Conservation (phyloP, 1,140 invertebrate genomes). For the Bicyclus anynana region DNA sequence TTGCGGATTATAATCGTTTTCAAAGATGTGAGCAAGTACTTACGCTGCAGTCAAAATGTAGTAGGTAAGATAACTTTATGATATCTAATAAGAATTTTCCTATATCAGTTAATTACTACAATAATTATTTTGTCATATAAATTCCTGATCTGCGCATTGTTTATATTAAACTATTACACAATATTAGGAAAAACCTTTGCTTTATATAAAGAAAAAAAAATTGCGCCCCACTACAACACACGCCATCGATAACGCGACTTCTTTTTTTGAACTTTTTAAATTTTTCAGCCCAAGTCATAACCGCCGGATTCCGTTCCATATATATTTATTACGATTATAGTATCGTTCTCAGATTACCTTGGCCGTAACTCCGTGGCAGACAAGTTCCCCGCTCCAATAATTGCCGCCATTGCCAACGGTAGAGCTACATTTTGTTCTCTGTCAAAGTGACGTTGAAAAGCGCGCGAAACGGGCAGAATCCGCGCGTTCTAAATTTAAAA, state of each 20-base stretch:
- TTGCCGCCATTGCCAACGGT: slow-evolving; percentile 41
- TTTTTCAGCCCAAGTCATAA: slow-evolving; percentile 6
- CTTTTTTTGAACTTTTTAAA: slow-evolving; percentile 3
- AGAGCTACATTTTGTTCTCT: slow-evolving; percentile 34
- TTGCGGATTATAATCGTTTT: too few species aligned
- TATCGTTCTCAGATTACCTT: slow-evolving; percentile 47
- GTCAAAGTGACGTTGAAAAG: slow-evolving; percentile 64
- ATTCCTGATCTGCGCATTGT: background rate
- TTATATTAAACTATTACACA: slow-evolving; percentile 13
- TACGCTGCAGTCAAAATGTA: too few species aligned
- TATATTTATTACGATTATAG: slow-evolving; percentile 33
- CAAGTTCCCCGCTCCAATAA: slow-evolving; percentile 47
- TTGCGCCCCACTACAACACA: slow-evolving; percentile 1
- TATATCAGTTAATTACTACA: background rate
- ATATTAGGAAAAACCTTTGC: slow-evolving; percentile 12
- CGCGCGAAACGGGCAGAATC: slow-evolving; percentile 44
- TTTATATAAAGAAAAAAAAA: background rate
- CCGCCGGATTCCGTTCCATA: slow-evolving; percentile 15
- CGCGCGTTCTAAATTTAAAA: slow-evolving; percentile 22
- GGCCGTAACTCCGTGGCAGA: slow-evolving; percentile 37
- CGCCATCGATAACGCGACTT: slow-evolving; percentile 11
- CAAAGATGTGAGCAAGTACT: too few species aligned
- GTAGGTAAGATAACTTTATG: too few species aligned
- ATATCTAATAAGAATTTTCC: background rate
- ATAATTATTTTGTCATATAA: background rate